Conservation (phyloP, 35 echinoderm and acorn worm genomes). For the Heliocidaris tuberculata region DNA sequence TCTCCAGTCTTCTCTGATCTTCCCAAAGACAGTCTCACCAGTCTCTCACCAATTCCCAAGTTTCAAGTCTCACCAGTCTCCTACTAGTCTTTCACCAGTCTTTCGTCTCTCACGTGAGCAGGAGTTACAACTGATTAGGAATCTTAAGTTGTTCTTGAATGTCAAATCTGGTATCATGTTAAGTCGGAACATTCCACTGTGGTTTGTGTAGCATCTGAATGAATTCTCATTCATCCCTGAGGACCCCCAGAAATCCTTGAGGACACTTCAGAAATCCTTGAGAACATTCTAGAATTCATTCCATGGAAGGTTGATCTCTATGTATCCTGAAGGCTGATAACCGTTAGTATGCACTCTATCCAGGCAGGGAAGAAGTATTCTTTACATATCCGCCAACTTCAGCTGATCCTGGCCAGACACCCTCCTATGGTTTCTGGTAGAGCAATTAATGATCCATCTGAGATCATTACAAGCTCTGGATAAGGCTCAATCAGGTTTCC, state of each 20-base stretch:
- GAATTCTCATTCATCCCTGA: background rate
- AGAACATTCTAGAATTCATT: background rate
- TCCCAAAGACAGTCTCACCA: background rate
- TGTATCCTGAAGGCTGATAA: background rate
- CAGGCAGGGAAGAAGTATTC: background rate
- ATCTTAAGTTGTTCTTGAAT: background rate
- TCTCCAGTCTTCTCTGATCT: background rate
- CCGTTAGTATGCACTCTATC: background rate
- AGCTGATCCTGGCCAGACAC: background rate
- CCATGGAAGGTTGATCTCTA: background rate
- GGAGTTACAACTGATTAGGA: background rate
- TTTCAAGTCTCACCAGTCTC: background rate
- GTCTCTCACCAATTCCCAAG: too few species aligned
- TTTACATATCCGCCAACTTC: background rate
- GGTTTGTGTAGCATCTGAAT: background rate
- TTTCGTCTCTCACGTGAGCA: background rate
- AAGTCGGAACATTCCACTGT: background rate
- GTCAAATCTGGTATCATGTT: background rate
- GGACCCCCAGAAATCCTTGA: too few species aligned
- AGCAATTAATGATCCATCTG: background rate
- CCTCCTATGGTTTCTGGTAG: background rate
- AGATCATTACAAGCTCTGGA: background rate
- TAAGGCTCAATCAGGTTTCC: background rate
- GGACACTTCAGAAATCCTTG: too few species aligned
- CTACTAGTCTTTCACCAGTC: background rate